Evolutionary conservation across 1,140 invertebrate genomes (phyloP).

Genomic region (Drosophila oshimai): DNA sequence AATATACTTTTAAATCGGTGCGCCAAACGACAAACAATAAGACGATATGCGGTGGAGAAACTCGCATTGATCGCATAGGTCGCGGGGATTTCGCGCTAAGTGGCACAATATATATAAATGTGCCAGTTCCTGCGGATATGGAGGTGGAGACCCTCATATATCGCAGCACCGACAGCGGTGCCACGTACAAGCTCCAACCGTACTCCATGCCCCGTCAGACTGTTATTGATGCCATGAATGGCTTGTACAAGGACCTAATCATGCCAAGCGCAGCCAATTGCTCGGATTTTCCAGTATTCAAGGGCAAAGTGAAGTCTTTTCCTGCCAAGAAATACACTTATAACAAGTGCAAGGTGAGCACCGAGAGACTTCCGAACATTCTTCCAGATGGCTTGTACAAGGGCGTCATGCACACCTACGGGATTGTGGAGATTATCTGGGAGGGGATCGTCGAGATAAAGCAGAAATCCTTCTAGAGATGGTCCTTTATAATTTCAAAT

Average conservation of each 20-base stretch:
- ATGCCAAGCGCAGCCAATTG: constrained; percentile 10
- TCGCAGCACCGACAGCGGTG: constrained; percentile 21
- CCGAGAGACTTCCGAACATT: constrained; percentile 10
- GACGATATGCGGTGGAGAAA: neutral
- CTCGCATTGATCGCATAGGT: constrained; percentile 5
- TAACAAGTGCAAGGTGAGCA: constrained; percentile 9
- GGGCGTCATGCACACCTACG: neutral
- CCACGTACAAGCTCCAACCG: constrained; percentile 21
- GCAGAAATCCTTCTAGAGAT: neutral
- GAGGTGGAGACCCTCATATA: constrained; percentile 1
- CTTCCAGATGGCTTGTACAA: constrained; percentile 25
- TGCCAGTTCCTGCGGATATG: neutral
- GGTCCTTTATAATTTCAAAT: too few relatives aligned
- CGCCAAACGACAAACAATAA: neutral
- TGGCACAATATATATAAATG: neutral
- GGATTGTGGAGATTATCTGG: neutral
- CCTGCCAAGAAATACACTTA: neutral
- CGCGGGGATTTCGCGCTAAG: constrained; percentile 20
- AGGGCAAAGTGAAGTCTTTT: neutral
- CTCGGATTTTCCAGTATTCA: constrained; percentile 32
- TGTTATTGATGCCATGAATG: neutral
- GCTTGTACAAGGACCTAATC: constrained; percentile 20
- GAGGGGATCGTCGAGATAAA: neutral
- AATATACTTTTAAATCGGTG: too few relatives aligned
- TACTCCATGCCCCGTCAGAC: neutral